phyloP scores from a whole-genome alignment of 1,140 invertebrate species.

The Chrysopa pallens region DNA sequence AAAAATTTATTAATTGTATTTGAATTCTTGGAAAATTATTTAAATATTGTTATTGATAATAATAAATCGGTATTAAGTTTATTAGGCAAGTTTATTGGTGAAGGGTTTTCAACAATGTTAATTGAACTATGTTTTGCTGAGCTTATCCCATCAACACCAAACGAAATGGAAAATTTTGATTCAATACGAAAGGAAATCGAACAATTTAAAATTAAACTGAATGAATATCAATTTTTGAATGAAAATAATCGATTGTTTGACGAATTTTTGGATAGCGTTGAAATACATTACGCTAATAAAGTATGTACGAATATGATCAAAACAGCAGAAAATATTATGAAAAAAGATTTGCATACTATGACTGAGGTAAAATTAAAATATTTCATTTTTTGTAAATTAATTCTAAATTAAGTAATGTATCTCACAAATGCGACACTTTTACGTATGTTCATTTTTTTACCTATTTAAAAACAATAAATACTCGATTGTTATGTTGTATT shows the following conservation, averaged over 20 bases:
- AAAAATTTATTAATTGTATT: slow-evolving; percentile 38
- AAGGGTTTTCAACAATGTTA: slow-evolving; percentile 43
- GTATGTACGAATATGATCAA: slow-evolving; percentile 53
- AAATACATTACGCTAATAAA: slow-evolving; percentile 60
- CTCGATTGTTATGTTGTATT: no score
- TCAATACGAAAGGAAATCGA: slow-evolving; percentile 40
- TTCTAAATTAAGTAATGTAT: no score
- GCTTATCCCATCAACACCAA: slow-evolving; percentile 54
- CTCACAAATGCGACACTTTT: no score
- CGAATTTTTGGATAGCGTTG: slow-evolving; percentile 57
- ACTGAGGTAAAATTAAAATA: slow-evolving; percentile 26
- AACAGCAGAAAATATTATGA: slow-evolving; percentile 53
- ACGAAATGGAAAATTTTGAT: slow-evolving; percentile 45
- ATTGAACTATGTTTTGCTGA: slow-evolving; percentile 53
- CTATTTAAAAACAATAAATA: no score
- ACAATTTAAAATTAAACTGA: slow-evolving; percentile 44
- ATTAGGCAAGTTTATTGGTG: slow-evolving; percentile 38
- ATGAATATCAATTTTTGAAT: slow-evolving; percentile 34
- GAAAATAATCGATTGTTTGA: slow-evolving; percentile 29
- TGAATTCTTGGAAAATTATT: slow-evolving; percentile 33
- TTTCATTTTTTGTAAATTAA: no score
- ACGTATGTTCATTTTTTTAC: no score
- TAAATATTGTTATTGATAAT: slow-evolving; percentile 30
- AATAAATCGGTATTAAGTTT: slow-evolving; percentile 35
- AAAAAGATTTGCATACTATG: slow-evolving; percentile 63